Evolutionary conservation across 2,797 vertebrate genomes (phyloP).

Genomic region (Coilia nasus): DNA sequence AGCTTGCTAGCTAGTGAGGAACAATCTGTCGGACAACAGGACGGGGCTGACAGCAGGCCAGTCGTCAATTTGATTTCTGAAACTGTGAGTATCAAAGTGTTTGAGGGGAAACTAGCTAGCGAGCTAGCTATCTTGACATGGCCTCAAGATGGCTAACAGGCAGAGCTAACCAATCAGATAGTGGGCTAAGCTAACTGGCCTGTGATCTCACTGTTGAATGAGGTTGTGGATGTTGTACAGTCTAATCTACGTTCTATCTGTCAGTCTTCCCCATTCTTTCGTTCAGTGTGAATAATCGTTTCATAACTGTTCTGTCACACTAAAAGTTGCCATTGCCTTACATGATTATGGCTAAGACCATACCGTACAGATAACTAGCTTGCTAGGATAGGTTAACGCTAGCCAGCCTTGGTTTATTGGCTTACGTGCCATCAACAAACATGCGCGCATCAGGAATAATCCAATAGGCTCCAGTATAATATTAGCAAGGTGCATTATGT

Average conservation of each 20-base stretch:
- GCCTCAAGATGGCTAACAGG: conserved; percentile 14
- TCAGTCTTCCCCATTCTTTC: background rate
- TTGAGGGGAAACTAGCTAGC: conserved; percentile 43
- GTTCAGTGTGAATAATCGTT: background rate
- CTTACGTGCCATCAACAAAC: conserved; percentile 43
- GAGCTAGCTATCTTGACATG: conserved; percentile 20
- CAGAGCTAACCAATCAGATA: conserved; percentile 44
- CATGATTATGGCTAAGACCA: background rate
- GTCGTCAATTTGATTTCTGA: conserved; percentile 44
- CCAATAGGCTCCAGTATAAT: conserved; percentile 42
- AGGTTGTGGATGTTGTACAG: conserved; percentile 42
- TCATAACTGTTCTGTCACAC: background rate
- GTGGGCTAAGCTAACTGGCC: conserved; percentile 44
- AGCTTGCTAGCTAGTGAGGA: conserved; percentile 58
- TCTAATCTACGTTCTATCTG: background rate
- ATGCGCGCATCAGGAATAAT: conserved; percentile 50
- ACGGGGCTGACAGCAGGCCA: conserved; percentile 32
- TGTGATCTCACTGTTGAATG: conserved; percentile 19
- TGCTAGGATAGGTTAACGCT: background rate
- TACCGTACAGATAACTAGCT: background rate
- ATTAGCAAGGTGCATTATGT: conserved; percentile 48
- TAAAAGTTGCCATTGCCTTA: background rate
- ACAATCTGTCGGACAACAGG: conserved; percentile 13
- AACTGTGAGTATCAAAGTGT: conserved; percentile 50
- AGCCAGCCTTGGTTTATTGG: conserved; percentile 20